Percentiles rank a stretch among this genome's conserved stretches.
phyloP scores from a whole-genome alignment of 2,113 vertebrate genomes.

The Upupa epops region DNA sequence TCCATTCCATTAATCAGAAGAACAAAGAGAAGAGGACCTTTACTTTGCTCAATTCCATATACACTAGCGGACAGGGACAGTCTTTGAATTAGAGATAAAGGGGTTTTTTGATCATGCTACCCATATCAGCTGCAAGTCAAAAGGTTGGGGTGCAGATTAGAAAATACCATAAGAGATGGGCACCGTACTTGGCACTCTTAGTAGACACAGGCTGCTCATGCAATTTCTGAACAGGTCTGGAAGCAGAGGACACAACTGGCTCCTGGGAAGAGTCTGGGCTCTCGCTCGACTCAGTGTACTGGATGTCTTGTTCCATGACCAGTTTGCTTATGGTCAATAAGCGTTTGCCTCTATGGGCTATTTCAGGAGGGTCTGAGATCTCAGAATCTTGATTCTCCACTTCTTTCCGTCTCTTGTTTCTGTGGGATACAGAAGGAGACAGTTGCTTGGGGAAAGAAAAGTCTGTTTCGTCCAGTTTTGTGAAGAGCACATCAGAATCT shows the following conservation, averaged over 20 bases:
- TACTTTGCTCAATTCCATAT: background rate
- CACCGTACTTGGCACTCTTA: constrained; percentile 69
- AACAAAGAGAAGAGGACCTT: background rate
- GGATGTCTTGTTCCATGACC: constrained; percentile 78
- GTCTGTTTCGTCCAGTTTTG: constrained; percentile 79
- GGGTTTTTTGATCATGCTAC: background rate
- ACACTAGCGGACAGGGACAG: rapidly evolving
- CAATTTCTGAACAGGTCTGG: constrained; percentile 27
- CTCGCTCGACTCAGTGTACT: constrained; percentile 35
- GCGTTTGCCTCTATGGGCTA: constrained; percentile 19
- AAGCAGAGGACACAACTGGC: constrained; percentile 23
- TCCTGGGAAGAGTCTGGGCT: constrained; percentile 44
- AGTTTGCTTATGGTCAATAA: constrained; percentile 71
- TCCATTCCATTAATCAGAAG: background rate
- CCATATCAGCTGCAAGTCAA: background rate
- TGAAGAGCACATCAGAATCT: constrained; percentile 69
- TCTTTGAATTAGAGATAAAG: background rate
- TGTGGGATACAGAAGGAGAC: constrained; percentile 70
- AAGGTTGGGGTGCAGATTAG: background rate
- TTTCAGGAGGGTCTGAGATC: background rate
- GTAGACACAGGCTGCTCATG: background rate
- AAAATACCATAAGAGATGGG: background rate
- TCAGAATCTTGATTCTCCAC: background rate
- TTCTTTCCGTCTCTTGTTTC: constrained; percentile 63
- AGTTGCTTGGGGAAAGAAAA: constrained; percentile 66